These are phyloP conservation scores for Patella pellucida DNA, from an alignment of 2,888 invertebrate species.

Conservation along the genomic window DNA sequence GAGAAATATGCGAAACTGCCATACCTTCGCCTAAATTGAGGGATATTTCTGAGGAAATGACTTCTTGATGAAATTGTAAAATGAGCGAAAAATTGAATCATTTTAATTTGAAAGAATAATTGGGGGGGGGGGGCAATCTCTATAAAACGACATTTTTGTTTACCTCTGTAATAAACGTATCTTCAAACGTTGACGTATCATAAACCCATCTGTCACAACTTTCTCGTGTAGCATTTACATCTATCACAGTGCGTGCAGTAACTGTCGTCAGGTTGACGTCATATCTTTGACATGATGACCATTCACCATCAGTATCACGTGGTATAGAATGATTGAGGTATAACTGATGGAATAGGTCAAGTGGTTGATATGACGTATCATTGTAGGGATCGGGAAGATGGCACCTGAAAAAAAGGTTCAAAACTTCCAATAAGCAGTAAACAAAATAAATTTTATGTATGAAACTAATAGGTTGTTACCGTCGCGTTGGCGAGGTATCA, in stretches of 20 bases:
- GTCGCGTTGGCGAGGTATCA: no score
- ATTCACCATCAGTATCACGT: neutral
- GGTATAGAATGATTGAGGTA: slow-evolving; percentile 4
- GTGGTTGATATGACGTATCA: neutral
- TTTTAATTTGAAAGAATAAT: no score
- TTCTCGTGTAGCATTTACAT: neutral
- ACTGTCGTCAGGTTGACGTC: neutral
- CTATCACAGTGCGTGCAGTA: neutral
- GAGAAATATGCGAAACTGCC: no score
- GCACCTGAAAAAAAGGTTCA: neutral
- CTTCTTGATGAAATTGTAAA: no score
- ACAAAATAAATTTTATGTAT: no score
- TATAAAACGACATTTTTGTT: no score
- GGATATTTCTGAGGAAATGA: no score
- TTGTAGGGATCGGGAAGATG: neutral
- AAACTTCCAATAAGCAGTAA: no score
- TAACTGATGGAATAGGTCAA: neutral
- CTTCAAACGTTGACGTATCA: slow-evolving; percentile 10
- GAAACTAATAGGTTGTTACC: no score
- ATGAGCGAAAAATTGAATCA: no score
- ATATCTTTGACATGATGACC: neutral
- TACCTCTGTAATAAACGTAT: slow-evolving; percentile 21
- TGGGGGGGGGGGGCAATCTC: no score
- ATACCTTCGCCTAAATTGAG: no score
- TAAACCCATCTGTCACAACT: slow-evolving; percentile 16